Percentiles rank a stretch among this genome's conserved stretches.
Conservation (phyloP, 2,113 vertebrate species). For the Hyperopisus bebe region DNA sequence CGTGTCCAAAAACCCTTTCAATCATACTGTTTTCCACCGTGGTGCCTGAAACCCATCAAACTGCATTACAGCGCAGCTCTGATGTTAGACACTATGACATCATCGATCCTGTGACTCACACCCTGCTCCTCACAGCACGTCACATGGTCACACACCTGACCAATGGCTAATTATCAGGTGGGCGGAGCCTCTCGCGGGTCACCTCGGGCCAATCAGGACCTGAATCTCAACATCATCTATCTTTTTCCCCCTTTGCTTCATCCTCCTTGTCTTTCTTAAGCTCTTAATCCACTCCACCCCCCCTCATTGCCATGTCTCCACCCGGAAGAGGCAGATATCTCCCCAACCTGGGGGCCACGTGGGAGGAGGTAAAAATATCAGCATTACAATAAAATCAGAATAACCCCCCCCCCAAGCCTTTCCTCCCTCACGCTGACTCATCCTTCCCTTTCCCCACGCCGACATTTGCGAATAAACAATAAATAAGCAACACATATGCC, state of each 20-base stretch:
- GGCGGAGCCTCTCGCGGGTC: neutral
- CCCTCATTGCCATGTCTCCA: neutral
- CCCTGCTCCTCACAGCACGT: neutral
- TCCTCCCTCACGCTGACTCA: slow-evolving; percentile 38
- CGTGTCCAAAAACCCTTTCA: neutral
- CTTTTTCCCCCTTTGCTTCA: neutral
- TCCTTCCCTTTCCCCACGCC: neutral
- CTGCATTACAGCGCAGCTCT: neutral
- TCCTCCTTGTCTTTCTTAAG: neutral
- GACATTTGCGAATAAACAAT: neutral
- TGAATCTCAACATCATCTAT: neutral
- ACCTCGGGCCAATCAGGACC: neutral
- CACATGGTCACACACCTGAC: slow-evolving; percentile 7
- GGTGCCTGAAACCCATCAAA: neutral
- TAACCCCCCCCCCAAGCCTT: neutral
- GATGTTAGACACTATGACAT: neutral
- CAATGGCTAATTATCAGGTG: neutral
- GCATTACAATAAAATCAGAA: slow-evolving; percentile 33
- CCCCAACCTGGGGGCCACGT: slow-evolving; percentile 34
- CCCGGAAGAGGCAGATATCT: slow-evolving; percentile 5
- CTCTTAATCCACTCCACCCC: neutral
- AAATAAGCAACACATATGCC: neutral
- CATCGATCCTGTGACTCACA: neutral
- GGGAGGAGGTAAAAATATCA: slow-evolving; percentile 41
- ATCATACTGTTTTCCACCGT: neutral